Evolutionary conservation across 2,888 invertebrate species (phyloP), one percentile per base, ranked within the genome.

Genomic region (Trisateles emortualis): DNA sequence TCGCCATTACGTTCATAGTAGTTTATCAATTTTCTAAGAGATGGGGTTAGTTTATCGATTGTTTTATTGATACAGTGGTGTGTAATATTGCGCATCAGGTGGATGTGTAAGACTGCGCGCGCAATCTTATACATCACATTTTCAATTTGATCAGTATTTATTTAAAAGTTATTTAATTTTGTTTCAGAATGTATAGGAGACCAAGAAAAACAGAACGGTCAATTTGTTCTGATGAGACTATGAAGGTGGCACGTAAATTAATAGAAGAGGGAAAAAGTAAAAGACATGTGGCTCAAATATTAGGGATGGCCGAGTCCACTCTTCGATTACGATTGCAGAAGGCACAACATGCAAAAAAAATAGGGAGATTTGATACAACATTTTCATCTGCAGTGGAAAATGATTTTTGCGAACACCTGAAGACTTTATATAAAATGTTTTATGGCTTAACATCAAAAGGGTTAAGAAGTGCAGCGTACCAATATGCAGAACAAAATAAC

Each of bases 401-500:
- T 35, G 49, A 49, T 4, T 50, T 55, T 36, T 46, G 49, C 30
- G 32, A 50, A 9, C 16, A 55, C 11, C n/a, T 52, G 8, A 41
- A 41, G 9, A 36, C 6, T 3, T 11, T 53, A 13, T 51, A 56
- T 36, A 35, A 40, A 30, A 56, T 58, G 52, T 58, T 46, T 46
- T 55, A 38, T 38, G 50, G 55, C 2, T 24, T 50, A 24, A 55
- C 55, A n/a, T 0, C 33, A 33, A 50, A 53, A 49, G 4, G 6
- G 8, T 19, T 43, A 16, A 19, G 59, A 29, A 33, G 14, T 4
- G 9, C 26, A 36, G 57, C 52, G 2, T 59, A 24, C 16, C 30
- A 55, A n/a, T 59, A 29, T 41, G 54, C 59, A 13, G 49, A 46
- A 43, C 36, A 14, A 46, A 49, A 55, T 44, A 43, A 52, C 10